phyloP scores from a whole-genome alignment of 2,888 invertebrate genomes.

The Plagodis dolabraria region DNA sequence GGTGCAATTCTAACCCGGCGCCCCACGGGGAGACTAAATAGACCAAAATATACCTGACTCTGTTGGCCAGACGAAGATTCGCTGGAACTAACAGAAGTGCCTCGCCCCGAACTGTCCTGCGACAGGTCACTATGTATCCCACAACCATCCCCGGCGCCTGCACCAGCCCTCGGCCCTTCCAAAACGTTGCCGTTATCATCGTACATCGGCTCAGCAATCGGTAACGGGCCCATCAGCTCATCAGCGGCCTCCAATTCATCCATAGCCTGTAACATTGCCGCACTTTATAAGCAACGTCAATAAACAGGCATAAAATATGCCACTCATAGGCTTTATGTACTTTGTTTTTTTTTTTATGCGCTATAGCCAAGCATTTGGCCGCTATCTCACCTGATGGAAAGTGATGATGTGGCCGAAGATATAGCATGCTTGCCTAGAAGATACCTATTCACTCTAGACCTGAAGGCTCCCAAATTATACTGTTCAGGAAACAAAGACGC shows the following conservation, averaged over 20 bases:
- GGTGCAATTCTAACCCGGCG: too few relatives aligned
- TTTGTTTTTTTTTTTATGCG: too few relatives aligned
- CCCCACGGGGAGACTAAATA: too few relatives aligned
- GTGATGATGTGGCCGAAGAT: too few relatives aligned
- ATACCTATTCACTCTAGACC: too few relatives aligned
- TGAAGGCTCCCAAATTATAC: too few relatives aligned
- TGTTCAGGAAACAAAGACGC: too few relatives aligned
- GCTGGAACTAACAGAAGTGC: constrained; percentile 69
- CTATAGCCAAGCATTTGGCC: too few relatives aligned
- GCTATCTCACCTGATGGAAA: too few relatives aligned
- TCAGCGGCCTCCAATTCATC: constrained; percentile 40
- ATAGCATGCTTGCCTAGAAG: too few relatives aligned
- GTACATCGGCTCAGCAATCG: constrained; percentile 51
- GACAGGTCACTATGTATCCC: constrained; percentile 78
- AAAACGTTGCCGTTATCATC: constrained; percentile 63
- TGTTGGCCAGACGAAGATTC: constrained; percentile 63
- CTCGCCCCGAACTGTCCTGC: constrained; percentile 73
- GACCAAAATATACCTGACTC: constrained; percentile 56
- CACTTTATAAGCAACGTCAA: neutral
- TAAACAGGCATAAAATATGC: too few relatives aligned
- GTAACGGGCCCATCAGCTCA: constrained; percentile 28
- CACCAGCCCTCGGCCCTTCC: constrained; percentile 55
- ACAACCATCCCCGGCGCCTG: constrained; percentile 75
- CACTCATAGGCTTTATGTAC: too few relatives aligned
- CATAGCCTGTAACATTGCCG: constrained; percentile 30